Percentiles rank a stretch among this genome's conserved stretches.
Evolutionary conservation across 2,113 vertebrate species (phyloP).

Genomic region (Corynorhinus townsendii): DNA sequence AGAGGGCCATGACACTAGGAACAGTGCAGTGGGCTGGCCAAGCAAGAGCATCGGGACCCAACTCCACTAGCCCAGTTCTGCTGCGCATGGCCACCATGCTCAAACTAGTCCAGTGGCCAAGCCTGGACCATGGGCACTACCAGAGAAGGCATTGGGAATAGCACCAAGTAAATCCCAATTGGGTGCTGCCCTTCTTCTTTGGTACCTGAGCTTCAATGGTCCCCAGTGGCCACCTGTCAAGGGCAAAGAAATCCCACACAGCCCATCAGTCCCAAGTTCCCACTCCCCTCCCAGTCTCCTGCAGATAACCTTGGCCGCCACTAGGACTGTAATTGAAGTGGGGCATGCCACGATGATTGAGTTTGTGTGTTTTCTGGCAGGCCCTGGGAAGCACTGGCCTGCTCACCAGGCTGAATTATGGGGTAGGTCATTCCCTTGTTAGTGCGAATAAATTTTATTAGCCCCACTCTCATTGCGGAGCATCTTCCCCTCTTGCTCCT

Average conservation of each 20-base stretch:
- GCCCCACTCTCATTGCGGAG: slow-evolving; percentile 49
- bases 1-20: background rate
- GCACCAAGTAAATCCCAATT: background rate
- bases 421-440: slow-evolving; percentile 75
- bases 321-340: background rate
- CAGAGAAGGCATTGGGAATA: background rate
- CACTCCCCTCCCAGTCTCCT: background rate
- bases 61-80: background rate
- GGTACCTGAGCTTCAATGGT: background rate
- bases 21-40: background rate
- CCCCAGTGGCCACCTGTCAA: background rate
- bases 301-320: background rate
- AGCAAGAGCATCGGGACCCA: background rate
- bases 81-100: background rate
- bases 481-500: slow-evolving; percentile 45
- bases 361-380: slow-evolving; percentile 44
- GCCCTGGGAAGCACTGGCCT: background rate
- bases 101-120: background rate
- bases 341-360: slow-evolving; percentile 13
- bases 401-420: slow-evolving; percentile 44
- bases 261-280: background rate
- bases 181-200: background rate
- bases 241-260: background rate
- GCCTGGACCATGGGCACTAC: background rate
- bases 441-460: slow-evolving; percentile 74